Evolutionary conservation across 2,888 invertebrate genomes (phyloP), one percentile per base, ranked within the genome.

Genomic region (Apodemia duryi): DNA sequence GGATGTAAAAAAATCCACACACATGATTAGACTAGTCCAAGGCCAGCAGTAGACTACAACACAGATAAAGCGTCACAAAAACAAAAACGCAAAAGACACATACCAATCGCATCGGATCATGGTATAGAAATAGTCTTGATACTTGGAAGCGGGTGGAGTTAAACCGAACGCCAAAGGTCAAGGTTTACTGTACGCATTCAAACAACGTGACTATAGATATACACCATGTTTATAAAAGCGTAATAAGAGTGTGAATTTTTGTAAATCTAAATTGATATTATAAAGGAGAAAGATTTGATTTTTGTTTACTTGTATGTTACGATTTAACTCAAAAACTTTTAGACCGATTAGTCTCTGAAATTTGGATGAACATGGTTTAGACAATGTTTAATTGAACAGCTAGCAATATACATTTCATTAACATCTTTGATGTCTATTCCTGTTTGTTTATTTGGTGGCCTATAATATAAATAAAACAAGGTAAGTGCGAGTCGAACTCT

Each of bases 171-270:
- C 13, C 57, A 57, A 57, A 57, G 57, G 13, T 60, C 57, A 60
- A 60, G 57, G 57, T 13, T 60, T 60, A 32, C 32, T 60, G 57
- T 57, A 32, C 32, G 57, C n/a, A 64, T 63, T 61, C 21, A 38
- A 51, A 64, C 35, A 49, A 69, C 70, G 71, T 68, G 60, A 54
- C 66, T 61, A 63, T 68, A 65, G 73, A 71, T 71, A 73, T 69
- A 72, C 49, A 49, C 49, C 13, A 1, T 49, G 49, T 49, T 49
- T 49, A n/a, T 49, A 49, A n/a, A n/a, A n/a, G 49, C 13, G n/a
- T n/a, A n/a, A 49, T 49, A 49, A 49, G 46, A 13, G 46, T 46
- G 21, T 21, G 21, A 21, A 21, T 21, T 21, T 21, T 21, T 21
- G 21, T 21, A 21, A 21, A 21, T 21, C 21, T 21, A 21, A 21